Evolutionary conservation across 1,140 invertebrate species (phyloP).

Genomic region (Pseudomyrmex pallidus): DNA sequence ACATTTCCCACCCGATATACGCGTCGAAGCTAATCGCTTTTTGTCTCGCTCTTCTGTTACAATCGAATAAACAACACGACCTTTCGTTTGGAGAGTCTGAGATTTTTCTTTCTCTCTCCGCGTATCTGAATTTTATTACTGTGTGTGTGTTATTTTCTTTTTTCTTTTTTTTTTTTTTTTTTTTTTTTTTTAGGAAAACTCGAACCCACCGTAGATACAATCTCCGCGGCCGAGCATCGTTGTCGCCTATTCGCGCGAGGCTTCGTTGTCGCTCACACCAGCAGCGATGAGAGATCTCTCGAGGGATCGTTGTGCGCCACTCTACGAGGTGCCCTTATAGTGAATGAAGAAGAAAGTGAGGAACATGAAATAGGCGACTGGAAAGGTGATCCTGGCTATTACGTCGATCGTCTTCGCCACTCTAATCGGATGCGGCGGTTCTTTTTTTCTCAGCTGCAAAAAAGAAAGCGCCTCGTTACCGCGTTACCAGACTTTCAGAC

Average conservation of each 20-base stretch:
- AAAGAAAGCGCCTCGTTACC: conserved; percentile 36
- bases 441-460: conserved; percentile 93
- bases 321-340: conserved; percentile 89
- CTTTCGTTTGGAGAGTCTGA: background rate
- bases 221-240: background rate
- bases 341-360: conserved; percentile 97
- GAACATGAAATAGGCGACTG: conserved; percentile 95
- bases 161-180: background rate
- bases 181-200: background rate
- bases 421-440: conserved; percentile 95
- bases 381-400: conserved; percentile 96
- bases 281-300: conserved; percentile 16
- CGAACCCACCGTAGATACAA: conserved; percentile 1
- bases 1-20: background rate
- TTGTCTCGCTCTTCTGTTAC: background rate
- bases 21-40: background rate
- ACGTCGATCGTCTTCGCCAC: conserved; percentile 98
- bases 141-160: background rate
- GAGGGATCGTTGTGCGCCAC: conserved; percentile 49
- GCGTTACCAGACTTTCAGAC: background rate
- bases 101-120: background rate
- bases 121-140: background rate
- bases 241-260: background rate
- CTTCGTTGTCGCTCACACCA: conserved; percentile 22
- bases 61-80: background rate